Percentiles rank a stretch among this genome's conserved stretches.
Evolutionary conservation across 2,888 invertebrate genomes (phyloP).

Genomic region (Pteria penguin): DNA sequence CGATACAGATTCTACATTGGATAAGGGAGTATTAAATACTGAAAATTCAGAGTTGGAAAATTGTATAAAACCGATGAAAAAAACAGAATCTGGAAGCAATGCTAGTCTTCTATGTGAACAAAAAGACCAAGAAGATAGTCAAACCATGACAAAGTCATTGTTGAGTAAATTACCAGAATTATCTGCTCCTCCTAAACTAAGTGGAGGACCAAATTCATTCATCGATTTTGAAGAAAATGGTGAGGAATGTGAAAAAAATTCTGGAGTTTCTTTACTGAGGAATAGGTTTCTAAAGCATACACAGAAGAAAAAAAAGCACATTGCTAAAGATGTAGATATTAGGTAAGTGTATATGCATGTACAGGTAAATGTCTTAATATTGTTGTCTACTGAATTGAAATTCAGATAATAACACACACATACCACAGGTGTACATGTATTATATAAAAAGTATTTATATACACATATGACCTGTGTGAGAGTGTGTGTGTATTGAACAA

Average conservation of each 20-base stretch:
- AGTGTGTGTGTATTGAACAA: too few relatives aligned
- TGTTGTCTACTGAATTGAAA: too few relatives aligned
- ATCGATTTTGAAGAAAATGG: constrained; percentile 84
- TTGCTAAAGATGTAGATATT: constrained; percentile 80
- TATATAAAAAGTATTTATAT: too few relatives aligned
- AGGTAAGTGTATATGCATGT: constrained; percentile 82
- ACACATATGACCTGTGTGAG: too few relatives aligned
- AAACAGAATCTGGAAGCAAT: background rate
- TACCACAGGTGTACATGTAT: too few relatives aligned
- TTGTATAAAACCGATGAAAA: background rate
- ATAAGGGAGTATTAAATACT: too few relatives aligned
- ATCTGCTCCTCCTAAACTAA: constrained; percentile 81
- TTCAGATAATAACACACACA: too few relatives aligned
- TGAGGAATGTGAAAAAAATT: constrained; percentile 34
- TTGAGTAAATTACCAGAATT: constrained; percentile 37
- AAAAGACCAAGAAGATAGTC: constrained; percentile 10
- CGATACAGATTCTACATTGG: too few relatives aligned
- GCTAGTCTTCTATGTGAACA: constrained; percentile 13
- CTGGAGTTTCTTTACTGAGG: constrained; percentile 85
- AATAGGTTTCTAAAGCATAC: constrained; percentile 87
- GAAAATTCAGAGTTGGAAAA: background rate
- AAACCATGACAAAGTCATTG: background rate
- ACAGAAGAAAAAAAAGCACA: constrained; percentile 70
- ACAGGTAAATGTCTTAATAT: too few relatives aligned
- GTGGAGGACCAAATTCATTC: constrained; percentile 82